Conservation (phyloP, 2,113 vertebrate genomes). For the Gymnarchus niloticus region DNA sequence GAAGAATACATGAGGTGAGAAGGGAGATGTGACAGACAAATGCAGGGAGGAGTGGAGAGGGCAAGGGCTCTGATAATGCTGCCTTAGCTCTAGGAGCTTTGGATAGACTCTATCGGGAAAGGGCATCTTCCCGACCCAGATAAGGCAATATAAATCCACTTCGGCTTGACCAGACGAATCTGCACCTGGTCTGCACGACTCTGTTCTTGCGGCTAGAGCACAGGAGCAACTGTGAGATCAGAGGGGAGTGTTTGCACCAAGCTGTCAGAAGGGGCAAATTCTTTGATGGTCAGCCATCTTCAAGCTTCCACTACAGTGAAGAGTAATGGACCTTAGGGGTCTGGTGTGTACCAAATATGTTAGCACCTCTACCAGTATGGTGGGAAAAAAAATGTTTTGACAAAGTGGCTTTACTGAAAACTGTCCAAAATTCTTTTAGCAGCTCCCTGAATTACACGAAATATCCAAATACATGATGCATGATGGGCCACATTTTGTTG, state of each 20-base stretch:
- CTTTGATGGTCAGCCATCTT: constrained; percentile 23
- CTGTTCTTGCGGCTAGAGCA: constrained; percentile 19
- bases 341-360: constrained; percentile 19
- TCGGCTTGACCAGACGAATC: neutral
- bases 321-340: constrained; percentile 6
- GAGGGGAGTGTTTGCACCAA: constrained; percentile 41
- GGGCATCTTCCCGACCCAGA: constrained; percentile 11
- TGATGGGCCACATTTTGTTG: neutral
- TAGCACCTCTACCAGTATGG: constrained; percentile 20
- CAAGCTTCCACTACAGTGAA: constrained; percentile 16
- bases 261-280: constrained; percentile 33
- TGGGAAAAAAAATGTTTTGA: constrained; percentile 20
- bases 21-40: neutral
- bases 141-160: neutral
- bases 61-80: neutral
- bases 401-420: constrained; percentile 18
- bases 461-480: constrained; percentile 16
- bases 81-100: neutral
- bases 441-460: constrained; percentile 20
- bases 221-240: constrained; percentile 11
- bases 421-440: constrained; percentile 21
- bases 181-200: constrained; percentile 41
- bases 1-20: neutral
- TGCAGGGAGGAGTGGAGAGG: neutral
- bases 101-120: neutral